These are phyloP conservation scores for Hypomecis punctinalis DNA, from an alignment of 2,888 invertebrate genomes.

Conservation along the genomic window DNA sequence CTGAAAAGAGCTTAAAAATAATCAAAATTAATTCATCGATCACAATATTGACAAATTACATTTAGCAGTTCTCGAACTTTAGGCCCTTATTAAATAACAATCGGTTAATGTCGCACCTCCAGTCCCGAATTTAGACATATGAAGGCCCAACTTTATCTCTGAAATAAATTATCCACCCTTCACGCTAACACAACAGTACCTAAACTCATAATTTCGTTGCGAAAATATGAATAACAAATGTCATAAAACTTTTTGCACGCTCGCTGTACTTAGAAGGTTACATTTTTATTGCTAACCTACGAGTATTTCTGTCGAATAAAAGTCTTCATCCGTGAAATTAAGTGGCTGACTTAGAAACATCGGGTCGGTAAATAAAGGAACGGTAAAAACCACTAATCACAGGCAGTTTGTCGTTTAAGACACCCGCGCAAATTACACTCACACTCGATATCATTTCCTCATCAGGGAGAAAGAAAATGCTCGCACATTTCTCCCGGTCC, in stretches of 20 bases:
- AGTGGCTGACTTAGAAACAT: conserved; percentile 33
- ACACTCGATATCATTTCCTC: conserved; percentile 63
- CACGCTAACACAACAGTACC: conserved; percentile 8
- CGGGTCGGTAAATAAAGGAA: conserved; percentile 35
- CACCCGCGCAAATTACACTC: conserved; percentile 57
- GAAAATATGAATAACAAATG: conserved; percentile 24
- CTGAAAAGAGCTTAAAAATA: conserved; percentile 15
- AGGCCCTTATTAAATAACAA: conserved; percentile 42
- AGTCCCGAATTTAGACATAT: conserved; percentile 29
- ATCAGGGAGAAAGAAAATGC: conserved; percentile 62
- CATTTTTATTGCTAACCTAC: conserved; percentile 8
- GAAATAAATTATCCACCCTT: conserved; percentile 34
- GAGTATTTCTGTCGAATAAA: conserved; percentile 21
- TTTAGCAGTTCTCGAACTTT: conserved; percentile 45
- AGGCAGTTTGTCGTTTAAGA: conserved; percentile 45
- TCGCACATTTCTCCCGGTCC: conserved; percentile 65
- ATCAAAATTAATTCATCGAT: conserved; percentile 37
- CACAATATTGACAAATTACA: conserved; percentile 46
- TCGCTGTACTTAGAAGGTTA: conserved; percentile 7
- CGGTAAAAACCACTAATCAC: conserved; percentile 45
- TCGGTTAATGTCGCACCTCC: conserved; percentile 37
- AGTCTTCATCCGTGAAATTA: conserved; percentile 34
- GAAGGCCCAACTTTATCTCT: conserved; percentile 31
- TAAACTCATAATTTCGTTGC: conserved; percentile 22
- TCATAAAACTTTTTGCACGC: conserved; percentile 14